Percentiles rank a stretch among this genome's conserved stretches.
Conservation (phyloP, 2,888 invertebrate species). For the Phortica magna region DNA sequence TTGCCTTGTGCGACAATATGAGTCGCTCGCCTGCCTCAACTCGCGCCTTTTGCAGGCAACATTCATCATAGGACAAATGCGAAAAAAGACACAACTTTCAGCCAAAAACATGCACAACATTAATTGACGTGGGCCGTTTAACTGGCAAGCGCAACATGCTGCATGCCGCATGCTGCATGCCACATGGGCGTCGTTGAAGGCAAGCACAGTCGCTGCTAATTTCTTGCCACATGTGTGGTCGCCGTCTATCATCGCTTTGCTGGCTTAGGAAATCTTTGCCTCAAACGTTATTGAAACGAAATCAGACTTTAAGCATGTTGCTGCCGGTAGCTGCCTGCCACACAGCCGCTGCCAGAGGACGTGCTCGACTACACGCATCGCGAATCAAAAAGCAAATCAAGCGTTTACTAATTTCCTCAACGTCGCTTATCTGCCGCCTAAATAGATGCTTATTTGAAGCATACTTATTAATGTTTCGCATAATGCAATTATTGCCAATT, state of each 20-base stretch:
- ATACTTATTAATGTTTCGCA: no score
- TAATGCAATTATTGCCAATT: no score
- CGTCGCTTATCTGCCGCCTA: not conserved
- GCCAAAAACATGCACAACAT: conserved; percentile 4
- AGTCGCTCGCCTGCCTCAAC: not conserved
- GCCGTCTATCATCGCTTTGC: not conserved
- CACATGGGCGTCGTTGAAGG: not conserved
- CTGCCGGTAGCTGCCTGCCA: no score
- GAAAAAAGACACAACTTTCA: not conserved
- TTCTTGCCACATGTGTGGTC: not conserved
- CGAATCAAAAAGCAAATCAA: not conserved
- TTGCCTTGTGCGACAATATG: no score
- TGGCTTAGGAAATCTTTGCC: not conserved
- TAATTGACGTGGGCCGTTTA: conserved; percentile 8
- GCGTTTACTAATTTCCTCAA: not conserved
- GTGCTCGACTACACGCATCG: no score
- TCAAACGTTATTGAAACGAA: no score
- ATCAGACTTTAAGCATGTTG: no score
- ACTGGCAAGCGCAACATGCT: not conserved
- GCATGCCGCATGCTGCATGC: not conserved
- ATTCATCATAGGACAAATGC: conserved; percentile 10
- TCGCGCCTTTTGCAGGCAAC: not conserved
- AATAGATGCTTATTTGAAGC: not conserved
- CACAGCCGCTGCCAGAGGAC: no score
- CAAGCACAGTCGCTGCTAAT: not conserved